Conservation (phyloP, 2,113 vertebrate genomes). For the Cinclus mexicanus region DNA sequence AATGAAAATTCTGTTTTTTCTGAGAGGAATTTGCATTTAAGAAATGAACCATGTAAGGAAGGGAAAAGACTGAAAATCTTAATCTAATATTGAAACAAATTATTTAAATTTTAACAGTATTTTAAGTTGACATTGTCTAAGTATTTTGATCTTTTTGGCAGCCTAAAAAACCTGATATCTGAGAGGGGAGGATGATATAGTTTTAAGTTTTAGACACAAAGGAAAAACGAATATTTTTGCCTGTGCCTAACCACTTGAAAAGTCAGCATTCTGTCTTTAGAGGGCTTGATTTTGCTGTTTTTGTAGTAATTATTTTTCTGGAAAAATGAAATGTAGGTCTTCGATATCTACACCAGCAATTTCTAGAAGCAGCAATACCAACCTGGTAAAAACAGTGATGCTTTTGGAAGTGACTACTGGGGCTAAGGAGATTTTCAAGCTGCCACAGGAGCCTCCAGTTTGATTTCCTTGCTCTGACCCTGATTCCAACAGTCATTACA, state of each 20-base stretch:
- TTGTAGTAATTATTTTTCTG: not conserved
- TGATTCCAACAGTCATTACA: not conserved
- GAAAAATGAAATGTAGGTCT: not conserved
- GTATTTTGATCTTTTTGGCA: not conserved
- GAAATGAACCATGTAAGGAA: not conserved
- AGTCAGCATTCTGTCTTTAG: not conserved
- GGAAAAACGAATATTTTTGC: not conserved
- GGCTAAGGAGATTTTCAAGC: not conserved
- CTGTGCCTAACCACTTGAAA: not conserved
- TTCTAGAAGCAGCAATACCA: not conserved
- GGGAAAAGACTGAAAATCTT: not conserved
- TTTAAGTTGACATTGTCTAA: not conserved
- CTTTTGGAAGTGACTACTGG: not conserved
- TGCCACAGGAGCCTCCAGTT: not conserved
- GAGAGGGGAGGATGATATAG: rapidly evolving
- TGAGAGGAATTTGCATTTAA: not conserved
- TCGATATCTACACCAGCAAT: not conserved
- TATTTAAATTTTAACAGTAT: not conserved
- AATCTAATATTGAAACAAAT: not conserved
- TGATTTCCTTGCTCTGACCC: not conserved
- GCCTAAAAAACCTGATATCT: not conserved
- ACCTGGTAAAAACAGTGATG: not conserved
- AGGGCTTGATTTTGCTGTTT: not conserved
- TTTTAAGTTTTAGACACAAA: not conserved
- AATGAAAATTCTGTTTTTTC: not conserved